phyloP scores from a whole-genome alignment of 2,113 vertebrate genomes.

The Bubo bubo region DNA sequence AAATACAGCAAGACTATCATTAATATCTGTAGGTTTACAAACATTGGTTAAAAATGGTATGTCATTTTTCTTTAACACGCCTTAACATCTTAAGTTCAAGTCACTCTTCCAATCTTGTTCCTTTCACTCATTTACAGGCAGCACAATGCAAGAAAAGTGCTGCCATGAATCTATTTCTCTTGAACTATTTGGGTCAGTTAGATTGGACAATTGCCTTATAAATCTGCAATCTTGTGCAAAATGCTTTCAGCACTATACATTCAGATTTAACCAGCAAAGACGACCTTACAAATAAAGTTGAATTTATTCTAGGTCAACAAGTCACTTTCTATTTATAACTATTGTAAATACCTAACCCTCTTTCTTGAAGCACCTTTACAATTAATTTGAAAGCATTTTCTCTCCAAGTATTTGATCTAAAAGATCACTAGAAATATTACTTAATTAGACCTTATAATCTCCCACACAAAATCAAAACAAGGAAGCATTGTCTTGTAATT shows the following conservation, averaged over 20 bases:
- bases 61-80: not conserved
- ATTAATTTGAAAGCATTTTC: not conserved
- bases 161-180: not conserved
- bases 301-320: not conserved
- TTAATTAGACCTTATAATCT: not conserved
- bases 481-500: not conserved
- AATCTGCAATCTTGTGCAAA: not conserved
- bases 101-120: not conserved
- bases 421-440: not conserved
- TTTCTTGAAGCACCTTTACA: not conserved
- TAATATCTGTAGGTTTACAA: not conserved
- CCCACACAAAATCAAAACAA: not conserved
- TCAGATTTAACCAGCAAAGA: not conserved
- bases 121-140: not conserved
- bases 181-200: not conserved
- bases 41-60: not conserved
- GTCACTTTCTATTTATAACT: not conserved
- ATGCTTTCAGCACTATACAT: not conserved
- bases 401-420: not conserved
- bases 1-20: not conserved
- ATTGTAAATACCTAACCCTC: not conserved
- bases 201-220: not conserved
- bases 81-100: not conserved
- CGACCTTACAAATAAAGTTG: not conserved
- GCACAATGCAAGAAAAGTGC: not conserved